Evolutionary conservation across 2,797 vertebrate genomes (phyloP), one percentile per base, ranked within the genome.

Genomic region (Sylvilagus floridanus): DNA sequence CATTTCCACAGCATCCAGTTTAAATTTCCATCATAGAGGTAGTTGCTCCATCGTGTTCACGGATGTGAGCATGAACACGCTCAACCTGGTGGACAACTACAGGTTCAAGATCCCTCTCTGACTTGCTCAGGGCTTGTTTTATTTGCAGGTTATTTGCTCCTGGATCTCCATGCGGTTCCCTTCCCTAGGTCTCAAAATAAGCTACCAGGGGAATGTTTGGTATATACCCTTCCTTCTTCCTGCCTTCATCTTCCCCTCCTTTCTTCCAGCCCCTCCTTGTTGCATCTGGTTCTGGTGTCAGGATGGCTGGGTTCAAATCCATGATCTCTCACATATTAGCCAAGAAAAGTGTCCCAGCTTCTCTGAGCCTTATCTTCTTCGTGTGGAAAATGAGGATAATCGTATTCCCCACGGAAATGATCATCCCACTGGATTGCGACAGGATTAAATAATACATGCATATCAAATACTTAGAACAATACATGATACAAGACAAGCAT

Each of bases 321-420:
- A 92, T 35, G 57, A 3, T 75, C 42, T 66, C 71, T 37, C 65
- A 57, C 2, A 77, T 71, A 52, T n/a, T 47, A 91, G n/a, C 24
- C 78, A 60, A 79, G 68, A 77, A 96, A 90, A 83, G 22, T 22
- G 22, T 68, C 37, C 71, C 76, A 77, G 63, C n/a, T 60, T 76
- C 73, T 90, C 93, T 4, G 66, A 82, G 65, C 66, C 54, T 91
- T 57, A 21, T 79, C 78, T 90, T 82, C 32, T 65, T 91, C 63
- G 54, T 91, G 82, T 73, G 72, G 57, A 62, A 94, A 94, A 94
- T 75, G 30, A 5, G 12, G 52, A 24, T 37, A 71, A 9, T 65
- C 50, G 22, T 71, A 62, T 14, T 75, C 17, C 42, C 78, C 35
- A 42, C 16, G 47, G 50, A 93, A 22, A 66, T 63, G n/a, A 54